Percentiles rank a stretch among this genome's conserved stretches.
Conservation (phyloP, 1,140 invertebrate species). For the Helicorthomorpha holstii region DNA sequence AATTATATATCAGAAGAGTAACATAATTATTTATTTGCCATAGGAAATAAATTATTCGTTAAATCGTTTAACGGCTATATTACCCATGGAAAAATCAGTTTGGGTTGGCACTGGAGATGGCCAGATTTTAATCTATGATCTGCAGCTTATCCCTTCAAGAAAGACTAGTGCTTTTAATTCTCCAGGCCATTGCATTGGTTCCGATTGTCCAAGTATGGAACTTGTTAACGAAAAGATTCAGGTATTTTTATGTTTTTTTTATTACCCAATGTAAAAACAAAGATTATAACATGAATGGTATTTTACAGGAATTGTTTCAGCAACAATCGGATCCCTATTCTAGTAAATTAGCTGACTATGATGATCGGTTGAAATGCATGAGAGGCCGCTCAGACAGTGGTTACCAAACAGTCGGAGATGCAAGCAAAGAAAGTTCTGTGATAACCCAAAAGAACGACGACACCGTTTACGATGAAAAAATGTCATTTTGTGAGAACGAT, state of each 20-base stretch:
- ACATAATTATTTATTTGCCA: no score
- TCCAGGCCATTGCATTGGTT: not conserved
- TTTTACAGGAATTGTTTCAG: not conserved
- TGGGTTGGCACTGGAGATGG: constrained; percentile 37
- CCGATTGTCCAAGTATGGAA: not conserved
- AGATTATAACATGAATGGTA: no score
- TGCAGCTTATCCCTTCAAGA: constrained; percentile 7
- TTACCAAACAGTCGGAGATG: constrained; percentile 8
- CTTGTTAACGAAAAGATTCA: not conserved
- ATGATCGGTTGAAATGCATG: not conserved
- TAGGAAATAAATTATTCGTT: no score
- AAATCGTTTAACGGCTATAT: constrained; percentile 15
- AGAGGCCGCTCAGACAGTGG: constrained; percentile 6
- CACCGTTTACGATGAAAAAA: not conserved
- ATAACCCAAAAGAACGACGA: not conserved
- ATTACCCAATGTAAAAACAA: no score
- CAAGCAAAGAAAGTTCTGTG: not conserved
- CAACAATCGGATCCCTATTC: not conserved
- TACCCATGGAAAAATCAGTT: constrained; percentile 25
- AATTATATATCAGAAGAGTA: no score
- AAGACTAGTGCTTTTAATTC: constrained; percentile 3
- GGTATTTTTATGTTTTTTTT: no score
- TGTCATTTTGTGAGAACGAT: not conserved
- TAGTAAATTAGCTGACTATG: not conserved
- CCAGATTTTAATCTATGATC: constrained; percentile 29